phyloP scores from a whole-genome alignment of 2,888 invertebrate species.

The Aleiodes alternator region DNA sequence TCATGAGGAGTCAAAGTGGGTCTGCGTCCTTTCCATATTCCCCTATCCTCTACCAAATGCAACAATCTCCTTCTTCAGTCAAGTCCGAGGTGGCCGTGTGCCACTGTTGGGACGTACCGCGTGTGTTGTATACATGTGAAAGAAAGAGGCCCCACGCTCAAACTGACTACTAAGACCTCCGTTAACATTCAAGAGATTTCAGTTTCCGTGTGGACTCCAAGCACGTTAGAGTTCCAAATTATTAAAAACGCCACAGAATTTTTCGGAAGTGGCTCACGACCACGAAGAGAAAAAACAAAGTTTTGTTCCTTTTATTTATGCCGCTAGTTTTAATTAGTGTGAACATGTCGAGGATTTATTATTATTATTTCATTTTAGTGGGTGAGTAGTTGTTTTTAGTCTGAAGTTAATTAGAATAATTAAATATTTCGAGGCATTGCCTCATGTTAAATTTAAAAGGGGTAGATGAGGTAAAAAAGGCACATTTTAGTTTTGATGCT shows the following conservation, averaged over 20 bases:
- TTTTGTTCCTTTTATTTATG: background rate
- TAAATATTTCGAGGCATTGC: too few species aligned
- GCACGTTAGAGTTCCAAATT: slow-evolving; percentile 21
- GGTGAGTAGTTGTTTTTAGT: slow-evolving; percentile 6
- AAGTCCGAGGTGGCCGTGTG: slow-evolving; percentile 38
- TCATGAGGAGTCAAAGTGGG: slow-evolving; percentile 48
- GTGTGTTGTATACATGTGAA: background rate
- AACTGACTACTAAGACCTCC: slow-evolving; percentile 46
- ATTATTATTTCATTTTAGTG: background rate
- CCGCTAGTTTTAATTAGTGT: background rate
- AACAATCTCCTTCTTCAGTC: slow-evolving; percentile 35
- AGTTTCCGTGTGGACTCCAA: slow-evolving; percentile 70
- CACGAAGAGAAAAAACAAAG: too few species aligned
- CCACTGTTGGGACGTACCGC: slow-evolving; percentile 38
- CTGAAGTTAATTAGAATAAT: background rate
- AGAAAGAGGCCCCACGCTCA: slow-evolving; percentile 35
- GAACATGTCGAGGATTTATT: slow-evolving; percentile 31
- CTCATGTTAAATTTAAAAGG: too few species aligned
- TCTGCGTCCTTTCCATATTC: slow-evolving; percentile 42
- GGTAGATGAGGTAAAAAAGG: too few species aligned
- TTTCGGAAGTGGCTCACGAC: background rate
- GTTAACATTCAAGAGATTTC: slow-evolving; percentile 62
- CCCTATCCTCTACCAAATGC: background rate
- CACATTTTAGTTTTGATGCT: too few species aligned
- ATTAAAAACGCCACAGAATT: background rate